Conservation (phyloP, 2,888 invertebrate species). For the Dyspetes luteomarginatus region DNA sequence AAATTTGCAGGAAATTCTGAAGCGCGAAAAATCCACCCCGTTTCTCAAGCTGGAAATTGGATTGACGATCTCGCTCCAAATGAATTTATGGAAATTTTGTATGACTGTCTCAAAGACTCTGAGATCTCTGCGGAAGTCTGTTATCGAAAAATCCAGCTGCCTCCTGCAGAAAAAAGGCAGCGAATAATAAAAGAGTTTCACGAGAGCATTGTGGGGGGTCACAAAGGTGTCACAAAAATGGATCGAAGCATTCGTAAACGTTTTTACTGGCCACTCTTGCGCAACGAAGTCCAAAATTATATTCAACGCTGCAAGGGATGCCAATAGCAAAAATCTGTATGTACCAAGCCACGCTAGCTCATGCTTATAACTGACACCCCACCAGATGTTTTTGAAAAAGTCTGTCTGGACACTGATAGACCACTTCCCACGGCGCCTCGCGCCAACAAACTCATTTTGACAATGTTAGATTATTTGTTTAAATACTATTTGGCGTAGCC, state of each 20-base stretch:
- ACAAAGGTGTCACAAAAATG: slow-evolving; percentile 62
- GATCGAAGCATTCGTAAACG: slow-evolving; percentile 45
- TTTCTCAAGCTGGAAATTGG: slow-evolving; percentile 35
- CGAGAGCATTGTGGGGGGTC: slow-evolving; percentile 55
- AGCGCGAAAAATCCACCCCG: neutral
- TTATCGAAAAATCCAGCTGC: slow-evolving; percentile 25
- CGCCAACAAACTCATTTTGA: slow-evolving; percentile 56
- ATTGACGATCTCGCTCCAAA: slow-evolving; percentile 14
- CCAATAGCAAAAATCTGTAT: slow-evolving; percentile 61
- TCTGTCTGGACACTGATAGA: slow-evolving; percentile 17
- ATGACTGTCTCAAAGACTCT: neutral
- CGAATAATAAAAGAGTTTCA: slow-evolving; percentile 61
- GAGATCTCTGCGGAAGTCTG: slow-evolving; percentile 8
- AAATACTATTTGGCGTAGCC: neutral
- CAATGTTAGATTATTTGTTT: slow-evolving; percentile 57
- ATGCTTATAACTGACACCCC: slow-evolving; percentile 65
- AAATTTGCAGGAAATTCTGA: neutral
- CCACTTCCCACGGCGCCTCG: slow-evolving; percentile 38
- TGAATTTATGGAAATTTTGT: slow-evolving; percentile 9
- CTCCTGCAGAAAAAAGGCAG: neutral
- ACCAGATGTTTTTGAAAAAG: slow-evolving; percentile 56
- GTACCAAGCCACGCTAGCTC: slow-evolving; percentile 51
- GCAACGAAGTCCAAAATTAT: slow-evolving; percentile 54
- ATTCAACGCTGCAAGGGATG: slow-evolving; percentile 58
- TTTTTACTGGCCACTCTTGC: slow-evolving; percentile 62